Conservation (phyloP, 2,113 vertebrate genomes). For the Brienomyrus brachyistius region DNA sequence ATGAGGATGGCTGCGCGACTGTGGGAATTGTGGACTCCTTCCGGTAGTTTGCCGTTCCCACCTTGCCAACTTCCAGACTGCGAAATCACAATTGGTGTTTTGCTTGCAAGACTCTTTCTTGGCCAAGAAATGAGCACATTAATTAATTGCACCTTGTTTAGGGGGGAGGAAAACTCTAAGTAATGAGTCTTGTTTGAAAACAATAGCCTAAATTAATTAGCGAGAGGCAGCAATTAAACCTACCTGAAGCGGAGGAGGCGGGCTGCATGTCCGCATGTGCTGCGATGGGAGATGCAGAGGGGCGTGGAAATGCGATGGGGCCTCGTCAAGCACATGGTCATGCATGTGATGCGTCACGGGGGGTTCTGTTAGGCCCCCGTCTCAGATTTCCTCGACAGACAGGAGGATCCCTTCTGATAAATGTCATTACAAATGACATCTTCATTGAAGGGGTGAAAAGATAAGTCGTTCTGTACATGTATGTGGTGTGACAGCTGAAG, state of each 20-base stretch:
- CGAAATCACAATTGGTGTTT: conserved; percentile 10
- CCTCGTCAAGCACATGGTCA: background rate
- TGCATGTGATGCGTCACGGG: background rate
- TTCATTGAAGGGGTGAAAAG: background rate
- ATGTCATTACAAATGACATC: background rate
- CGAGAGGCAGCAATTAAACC: conserved; percentile 28
- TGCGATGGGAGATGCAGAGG: conserved; percentile 2
- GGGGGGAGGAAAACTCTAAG: conserved; percentile 28
- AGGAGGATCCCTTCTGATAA: background rate
- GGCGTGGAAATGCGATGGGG: background rate
- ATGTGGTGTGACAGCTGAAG: background rate
- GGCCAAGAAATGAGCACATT: conserved; percentile 36
- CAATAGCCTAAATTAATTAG: conserved; percentile 48
- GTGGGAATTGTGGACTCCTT: background rate
- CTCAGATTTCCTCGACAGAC: background rate
- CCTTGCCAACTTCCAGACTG: background rate
- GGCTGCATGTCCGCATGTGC: conserved; percentile 34
- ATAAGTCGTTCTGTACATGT: background rate
- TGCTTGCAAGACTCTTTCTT: conserved; percentile 16
- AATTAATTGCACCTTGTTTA: conserved; percentile 57
- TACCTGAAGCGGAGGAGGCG: conserved; percentile 27
- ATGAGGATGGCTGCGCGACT: background rate
- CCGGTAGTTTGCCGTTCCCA: background rate
- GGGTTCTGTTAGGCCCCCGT: background rate
- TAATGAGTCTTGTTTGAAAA: conserved; percentile 49